phyloP scores from a whole-genome alignment of 1,140 invertebrate genomes.

The Homarus americanus region DNA sequence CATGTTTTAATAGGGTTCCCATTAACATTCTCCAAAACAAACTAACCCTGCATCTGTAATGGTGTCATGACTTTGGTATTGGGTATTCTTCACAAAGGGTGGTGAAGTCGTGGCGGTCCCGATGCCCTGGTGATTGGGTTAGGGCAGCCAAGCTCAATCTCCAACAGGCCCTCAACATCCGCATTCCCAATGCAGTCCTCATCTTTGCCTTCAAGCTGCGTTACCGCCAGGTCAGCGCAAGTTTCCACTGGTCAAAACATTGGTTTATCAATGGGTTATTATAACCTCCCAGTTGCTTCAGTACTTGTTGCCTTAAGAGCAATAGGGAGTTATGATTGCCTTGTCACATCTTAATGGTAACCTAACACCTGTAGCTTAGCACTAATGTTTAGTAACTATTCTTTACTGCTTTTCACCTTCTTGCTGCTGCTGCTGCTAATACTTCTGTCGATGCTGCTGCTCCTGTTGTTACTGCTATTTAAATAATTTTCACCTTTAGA shows the following conservation, averaged over 20 bases:
- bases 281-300: conserved; percentile 31
- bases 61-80: conserved; percentile 28
- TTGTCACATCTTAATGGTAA: conserved; percentile 46
- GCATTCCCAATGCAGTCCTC: conserved; percentile 90
- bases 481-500: conserved; percentile 14
- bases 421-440: conserved; percentile 48
- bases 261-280: conserved; percentile 26
- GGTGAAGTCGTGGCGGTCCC: conserved; percentile 91
- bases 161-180: conserved; percentile 90
- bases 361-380: conserved; percentile 64
- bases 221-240: conserved; percentile 76
- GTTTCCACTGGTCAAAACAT: conserved; percentile 18
- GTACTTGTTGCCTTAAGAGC: conserved; percentile 12
- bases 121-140: conserved; percentile 88
- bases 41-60: conserved; percentile 54
- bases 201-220: conserved; percentile 91
- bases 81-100: conserved; percentile 79
- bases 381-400: conserved; percentile 40
- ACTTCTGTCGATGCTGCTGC: conserved; percentile 16
- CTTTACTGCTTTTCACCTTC: conserved; percentile 44
- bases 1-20: conserved; percentile 20
- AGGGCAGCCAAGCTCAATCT: conserved; percentile 92
- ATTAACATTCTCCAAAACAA: conserved; percentile 19
- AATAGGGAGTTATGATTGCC: conserved; percentile 27
- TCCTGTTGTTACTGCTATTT: conserved; percentile 25